A percentile compares a stretch with the other conserved stretches of the same genome.
Evolutionary conservation across 2,113 vertebrate genomes (phyloP).

Genomic region (Percina caprodes): DNA sequence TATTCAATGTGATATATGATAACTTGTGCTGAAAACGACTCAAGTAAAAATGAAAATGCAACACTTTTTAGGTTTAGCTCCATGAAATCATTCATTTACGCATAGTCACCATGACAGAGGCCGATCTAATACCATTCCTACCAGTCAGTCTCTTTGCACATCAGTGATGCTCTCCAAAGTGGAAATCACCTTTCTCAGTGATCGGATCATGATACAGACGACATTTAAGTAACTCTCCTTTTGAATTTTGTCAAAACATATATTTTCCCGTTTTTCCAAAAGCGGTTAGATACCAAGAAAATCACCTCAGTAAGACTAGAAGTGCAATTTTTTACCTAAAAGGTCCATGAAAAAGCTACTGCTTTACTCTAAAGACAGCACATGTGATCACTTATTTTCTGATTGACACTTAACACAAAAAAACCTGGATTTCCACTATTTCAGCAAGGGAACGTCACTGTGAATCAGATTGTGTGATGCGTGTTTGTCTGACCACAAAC

Average conservation of each 20-base stretch:
- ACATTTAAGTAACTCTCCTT: no score
- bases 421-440: constrained; percentile 47
- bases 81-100: background rate
- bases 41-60: background rate
- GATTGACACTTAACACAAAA: background rate
- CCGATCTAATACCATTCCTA: background rate
- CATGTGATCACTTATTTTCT: background rate
- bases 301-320: background rate
- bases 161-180: background rate
- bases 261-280: no score
- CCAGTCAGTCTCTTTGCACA: background rate
- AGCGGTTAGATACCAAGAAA: background rate
- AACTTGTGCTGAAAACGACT: background rate
- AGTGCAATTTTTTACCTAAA: background rate
- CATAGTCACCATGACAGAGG: background rate
- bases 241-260: no score
- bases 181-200: background rate
- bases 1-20: background rate
- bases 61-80: background rate
- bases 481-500: constrained; percentile 22
- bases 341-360: background rate
- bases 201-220: no score
- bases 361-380: background rate
- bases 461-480: constrained; percentile 38
- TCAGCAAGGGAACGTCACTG: constrained; percentile 9